phyloP scores from a whole-genome alignment of 2,113 vertebrate species.

The Tympanuchus pallidicinctus region DNA sequence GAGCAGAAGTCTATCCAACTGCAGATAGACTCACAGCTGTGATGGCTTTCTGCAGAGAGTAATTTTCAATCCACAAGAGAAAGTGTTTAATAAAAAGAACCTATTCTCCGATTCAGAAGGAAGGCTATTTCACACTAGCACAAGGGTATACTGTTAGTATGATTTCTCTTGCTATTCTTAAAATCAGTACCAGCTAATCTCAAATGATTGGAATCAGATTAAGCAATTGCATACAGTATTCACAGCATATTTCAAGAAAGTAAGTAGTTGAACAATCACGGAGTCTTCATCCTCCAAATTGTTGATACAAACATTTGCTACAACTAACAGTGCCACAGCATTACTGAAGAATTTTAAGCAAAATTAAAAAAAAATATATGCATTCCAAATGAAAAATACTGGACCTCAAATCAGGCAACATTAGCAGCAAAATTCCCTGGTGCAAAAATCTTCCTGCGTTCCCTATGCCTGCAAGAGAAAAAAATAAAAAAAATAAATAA shows the following conservation, averaged over 20 bases:
- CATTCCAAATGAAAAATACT: background rate
- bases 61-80: background rate
- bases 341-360: background rate
- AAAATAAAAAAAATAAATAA: too few species aligned
- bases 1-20: constrained; percentile 48
- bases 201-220: background rate
- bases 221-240: background rate
- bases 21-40: constrained; percentile 49
- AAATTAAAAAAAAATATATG: background rate
- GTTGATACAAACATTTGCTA: background rate
- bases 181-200: background rate
- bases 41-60: constrained; percentile 36
- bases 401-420: background rate
- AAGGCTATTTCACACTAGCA: background rate
- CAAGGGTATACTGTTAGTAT: background rate
- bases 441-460: background rate
- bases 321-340: background rate
- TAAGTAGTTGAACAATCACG: background rate
- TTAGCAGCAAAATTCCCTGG: background rate
- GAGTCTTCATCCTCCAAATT: background rate
- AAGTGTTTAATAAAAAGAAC: background rate
- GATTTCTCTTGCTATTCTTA: constrained; percentile 1
- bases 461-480: background rate
- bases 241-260: background rate
- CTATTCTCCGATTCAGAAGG: constrained; percentile 1